Evolutionary conservation across 2,888 invertebrate species (phyloP).

Genomic region (Nymphalis polychloros): DNA sequence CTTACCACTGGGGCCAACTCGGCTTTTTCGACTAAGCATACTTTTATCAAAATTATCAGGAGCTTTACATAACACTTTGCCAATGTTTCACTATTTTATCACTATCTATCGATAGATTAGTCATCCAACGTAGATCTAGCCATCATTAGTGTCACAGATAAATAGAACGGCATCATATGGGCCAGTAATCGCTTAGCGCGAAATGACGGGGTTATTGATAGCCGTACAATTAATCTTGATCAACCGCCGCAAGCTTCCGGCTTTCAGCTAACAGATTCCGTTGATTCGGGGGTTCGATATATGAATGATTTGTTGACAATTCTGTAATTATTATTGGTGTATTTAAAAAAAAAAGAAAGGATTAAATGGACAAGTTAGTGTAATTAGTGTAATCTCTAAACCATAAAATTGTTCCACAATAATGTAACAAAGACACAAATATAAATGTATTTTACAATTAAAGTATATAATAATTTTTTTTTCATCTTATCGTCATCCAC

Average conservation of each 20-base stretch:
- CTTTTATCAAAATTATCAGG: no score
- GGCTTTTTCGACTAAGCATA: no score
- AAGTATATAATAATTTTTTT: no score
- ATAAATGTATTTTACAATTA: no score
- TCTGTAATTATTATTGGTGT: background rate
- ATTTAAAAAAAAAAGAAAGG: no score
- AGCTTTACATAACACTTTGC: no score
- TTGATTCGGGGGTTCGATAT: conserved; percentile 6
- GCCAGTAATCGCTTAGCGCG: conserved; percentile 28
- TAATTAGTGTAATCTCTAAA: no score
- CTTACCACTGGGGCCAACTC: no score
- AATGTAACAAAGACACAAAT: no score
- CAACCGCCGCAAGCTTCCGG: conserved; percentile 35
- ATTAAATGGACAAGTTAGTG: no score
- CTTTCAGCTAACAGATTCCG: conserved; percentile 20
- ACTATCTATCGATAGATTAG: background rate
- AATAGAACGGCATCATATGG: conserved; percentile 27
- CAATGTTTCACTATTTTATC: background rate
- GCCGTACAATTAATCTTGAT: conserved; percentile 50
- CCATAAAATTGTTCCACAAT: no score
- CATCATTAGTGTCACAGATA: conserved; percentile 29
- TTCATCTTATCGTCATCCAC: no score
- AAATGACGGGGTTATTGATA: conserved; percentile 51
- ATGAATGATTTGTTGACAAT: conserved; percentile 6
- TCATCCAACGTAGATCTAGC: conserved; percentile 3